Evolutionary conservation across 1,140 invertebrate genomes (phyloP).

Genomic region (Heterodera schachtii): DNA sequence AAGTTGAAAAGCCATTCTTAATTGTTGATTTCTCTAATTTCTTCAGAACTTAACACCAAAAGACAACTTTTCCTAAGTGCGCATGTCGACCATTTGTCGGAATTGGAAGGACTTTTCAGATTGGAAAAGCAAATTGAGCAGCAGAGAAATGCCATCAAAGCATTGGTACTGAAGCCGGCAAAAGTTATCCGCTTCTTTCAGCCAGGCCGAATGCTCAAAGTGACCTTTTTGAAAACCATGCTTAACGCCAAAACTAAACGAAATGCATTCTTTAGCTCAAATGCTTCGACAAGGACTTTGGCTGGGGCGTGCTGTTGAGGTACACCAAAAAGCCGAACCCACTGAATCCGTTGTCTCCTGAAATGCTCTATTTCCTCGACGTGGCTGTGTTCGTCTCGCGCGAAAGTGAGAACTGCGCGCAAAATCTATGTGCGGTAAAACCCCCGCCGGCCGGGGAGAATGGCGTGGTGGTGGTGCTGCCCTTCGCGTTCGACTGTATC

Average conservation of each 20-base stretch:
- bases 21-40: not conserved
- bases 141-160: constrained; percentile 75
- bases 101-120: constrained; percentile 81
- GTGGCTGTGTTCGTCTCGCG: constrained; percentile 28
- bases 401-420: constrained; percentile 29
- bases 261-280: constrained; percentile 73
- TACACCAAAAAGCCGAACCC: constrained; percentile 75
- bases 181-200: constrained; percentile 91
- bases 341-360: constrained; percentile 75
- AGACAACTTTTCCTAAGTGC: constrained; percentile 73
- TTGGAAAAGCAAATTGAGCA: constrained; percentile 80
- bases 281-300: constrained; percentile 82
- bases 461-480: constrained; percentile 72
- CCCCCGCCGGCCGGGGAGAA: constrained; percentile 34
- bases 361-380: constrained; percentile 65
- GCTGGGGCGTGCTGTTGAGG: constrained; percentile 93
- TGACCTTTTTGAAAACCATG: constrained; percentile 66
- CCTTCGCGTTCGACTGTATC: constrained; percentile 80
- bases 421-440: constrained; percentile 37
- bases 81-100: constrained; percentile 73
- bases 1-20: constrained; percentile 69
- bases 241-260: too few relatives aligned
- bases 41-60: constrained; percentile 63
- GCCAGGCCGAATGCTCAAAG: constrained; percentile 86
- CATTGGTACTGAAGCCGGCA: constrained; percentile 79